Base-by-base conservation (phyloP, 2,888 invertebrate species). In the Anthophora plumipes region DNA sequence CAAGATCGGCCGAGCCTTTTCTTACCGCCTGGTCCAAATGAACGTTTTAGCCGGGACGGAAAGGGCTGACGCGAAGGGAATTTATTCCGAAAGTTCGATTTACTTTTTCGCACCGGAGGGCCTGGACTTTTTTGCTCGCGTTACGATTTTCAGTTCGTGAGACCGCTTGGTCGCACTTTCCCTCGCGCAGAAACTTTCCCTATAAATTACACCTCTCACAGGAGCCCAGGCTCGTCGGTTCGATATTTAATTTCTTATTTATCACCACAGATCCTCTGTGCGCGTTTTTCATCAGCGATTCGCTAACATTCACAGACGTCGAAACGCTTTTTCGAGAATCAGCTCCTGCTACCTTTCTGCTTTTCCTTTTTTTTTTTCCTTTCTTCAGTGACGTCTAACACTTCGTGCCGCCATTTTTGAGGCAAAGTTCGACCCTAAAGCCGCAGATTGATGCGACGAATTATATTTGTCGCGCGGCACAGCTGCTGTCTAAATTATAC, bases 381-480 rank as follows among this genome's bases (percentile, higher is more conserved):
- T 5, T 12, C 1, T 37, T 70, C 9, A 6, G 2, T 17, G 52
- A 43, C 69, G 41, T 39, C 63, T 55, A 64, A 79, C 74, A 46
- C 57, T 66, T 72, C 54, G 73, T 14, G 7, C 64, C n/a, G 59
- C 68, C 68, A 70, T 64, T 52, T 61, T 57, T 61, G 39, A 57
- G 39, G 59, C 70, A 64, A 85, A 82, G 85, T 84, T 85, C 84
- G 85, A 80, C 83, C 92, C 89, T 87, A 85, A 89, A 86, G 91
- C 92, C 92, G 83, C 91, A 92, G 92, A 92, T 92, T 92, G 92
- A 92, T 92, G 92, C 89, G 89, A 84, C 89, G 91, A 92, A 92
- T 92, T 92, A 92, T 90, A 90, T 89, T 91, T 88, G 91, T 90
- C 91, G 89, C 90, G 88, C 83, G 88, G 82, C 88, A 84, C 91